Base-by-base conservation (phyloP, 1,140 invertebrate genomes). In the Ectropis grisescens region DNA sequence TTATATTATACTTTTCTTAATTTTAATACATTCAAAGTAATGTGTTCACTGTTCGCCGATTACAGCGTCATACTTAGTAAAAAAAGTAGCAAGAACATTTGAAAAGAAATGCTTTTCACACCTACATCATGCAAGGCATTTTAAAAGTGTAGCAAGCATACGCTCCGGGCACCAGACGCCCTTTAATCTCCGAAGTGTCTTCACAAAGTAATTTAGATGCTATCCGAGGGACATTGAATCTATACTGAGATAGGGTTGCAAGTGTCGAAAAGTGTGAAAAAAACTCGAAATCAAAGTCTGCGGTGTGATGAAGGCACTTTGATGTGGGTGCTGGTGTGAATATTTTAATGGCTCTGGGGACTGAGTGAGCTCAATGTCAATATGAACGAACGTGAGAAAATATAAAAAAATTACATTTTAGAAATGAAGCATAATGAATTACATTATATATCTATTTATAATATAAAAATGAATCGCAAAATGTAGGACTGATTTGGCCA, bases 121-220 rank as follows among this genome's bases (percentile, higher is more conserved):
- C 4, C 19, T 4, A 4, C 19, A 5, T 22, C 19, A 4, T 9
- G 9, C 19, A 22, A 22, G 19, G 19, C 4, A 5, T 9, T 9
- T 9, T 4, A 9, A 22, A 22, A 9, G 19, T 4, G 19, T 22
- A 22, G 54, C 41, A 42, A 49, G 38, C 46, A 42, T 44, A 41
- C 49, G 49, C 59, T 69, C 41, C 45, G 35, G 59, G 60, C 54
- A 45, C 45, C 68, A 72, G 65, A 72, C 68, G 67, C 68, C 68
- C 68, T 69, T 72, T 62, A 72, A 69, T 67, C 65, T 69, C 58
- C 58, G 59, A 72, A 69, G 62, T 69, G 59, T 64, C 67, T 69
- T 69, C 54, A 60, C 54, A 50, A 29, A 66, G 67, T 69, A 65
- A 72, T 72, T 72, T 67, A 72, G 65, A 72, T 69, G 58, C 55